These are phyloP conservation scores for Bostrychus sinensis DNA, from an alignment of 2,113 vertebrate genomes.

Conservation along the genomic window DNA sequence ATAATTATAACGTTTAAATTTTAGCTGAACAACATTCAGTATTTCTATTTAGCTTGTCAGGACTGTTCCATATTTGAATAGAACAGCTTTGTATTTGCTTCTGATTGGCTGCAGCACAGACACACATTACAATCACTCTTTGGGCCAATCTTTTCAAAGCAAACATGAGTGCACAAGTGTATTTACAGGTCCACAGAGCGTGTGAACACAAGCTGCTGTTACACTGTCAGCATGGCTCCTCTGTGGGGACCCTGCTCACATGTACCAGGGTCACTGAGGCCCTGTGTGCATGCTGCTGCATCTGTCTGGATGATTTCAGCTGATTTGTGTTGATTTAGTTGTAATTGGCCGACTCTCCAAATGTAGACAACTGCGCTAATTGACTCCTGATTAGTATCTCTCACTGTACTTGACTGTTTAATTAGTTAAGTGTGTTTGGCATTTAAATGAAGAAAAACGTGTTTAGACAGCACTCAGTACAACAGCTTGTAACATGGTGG, in stretches of 20 bases:
- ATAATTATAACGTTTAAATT: no score
- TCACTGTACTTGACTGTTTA: conserved; percentile 8
- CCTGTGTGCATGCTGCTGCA: neutral
- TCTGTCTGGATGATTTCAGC: conserved; percentile 10
- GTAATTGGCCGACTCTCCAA: conserved; percentile 28
- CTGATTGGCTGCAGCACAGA: no score
- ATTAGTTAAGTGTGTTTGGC: conserved; percentile 1
- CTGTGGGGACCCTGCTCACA: no score
- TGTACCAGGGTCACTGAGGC: no score
- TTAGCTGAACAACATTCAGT: no score
- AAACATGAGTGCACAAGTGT: neutral
- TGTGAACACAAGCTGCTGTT: conserved; percentile 20
- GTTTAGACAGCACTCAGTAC: neutral
- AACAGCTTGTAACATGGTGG: no score
- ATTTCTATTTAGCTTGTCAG: no score
- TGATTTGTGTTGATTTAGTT: conserved; percentile 6
- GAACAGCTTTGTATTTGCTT: no score
- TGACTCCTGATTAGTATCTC: conserved; percentile 32
- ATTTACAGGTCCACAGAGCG: neutral
- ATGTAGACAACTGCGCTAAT: conserved; percentile 14
- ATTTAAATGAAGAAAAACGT: neutral
- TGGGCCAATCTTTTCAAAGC: neutral
- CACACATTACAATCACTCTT: neutral
- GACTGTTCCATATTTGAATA: no score
- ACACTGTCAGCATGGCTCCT: neutral